A percentile compares a stretch with the other conserved stretches of the same genome.
phyloP scores from a whole-genome alignment of 2,797 vertebrate species.

The Myotis myotis region DNA sequence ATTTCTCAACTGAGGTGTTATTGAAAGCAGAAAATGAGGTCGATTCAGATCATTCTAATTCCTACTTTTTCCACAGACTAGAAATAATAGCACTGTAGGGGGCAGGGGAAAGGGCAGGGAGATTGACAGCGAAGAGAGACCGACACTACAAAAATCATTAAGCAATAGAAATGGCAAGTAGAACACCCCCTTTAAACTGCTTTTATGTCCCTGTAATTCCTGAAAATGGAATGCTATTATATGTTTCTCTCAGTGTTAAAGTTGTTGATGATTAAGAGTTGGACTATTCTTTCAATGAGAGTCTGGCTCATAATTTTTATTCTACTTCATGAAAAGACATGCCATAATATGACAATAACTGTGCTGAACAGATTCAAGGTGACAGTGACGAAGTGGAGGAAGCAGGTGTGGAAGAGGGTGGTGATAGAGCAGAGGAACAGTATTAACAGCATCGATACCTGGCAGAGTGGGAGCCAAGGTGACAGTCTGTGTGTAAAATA shows the following conservation, averaged over 20 bases:
- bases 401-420: background rate
- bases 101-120: background rate
- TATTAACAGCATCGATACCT: background rate
- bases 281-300: background rate
- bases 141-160: background rate
- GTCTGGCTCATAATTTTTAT: background rate
- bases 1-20: background rate
- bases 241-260: background rate
- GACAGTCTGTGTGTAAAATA: background rate
- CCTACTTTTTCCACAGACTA: background rate
- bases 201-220: background rate
- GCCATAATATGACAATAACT: background rate
- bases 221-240: background rate
- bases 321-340: background rate
- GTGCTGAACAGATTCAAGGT: background rate
- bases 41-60: background rate
- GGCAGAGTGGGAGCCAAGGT: fast-evolving
- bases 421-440: background rate
- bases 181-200: background rate
- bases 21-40: background rate
- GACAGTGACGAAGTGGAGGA: background rate
- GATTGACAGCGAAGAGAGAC: background rate
- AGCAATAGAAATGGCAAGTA: background rate
- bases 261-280: background rate
- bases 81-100: background rate